Evolutionary conservation across 2,797 vertebrate species (phyloP).

Genomic region (Pseudochirops cupreus): DNA sequence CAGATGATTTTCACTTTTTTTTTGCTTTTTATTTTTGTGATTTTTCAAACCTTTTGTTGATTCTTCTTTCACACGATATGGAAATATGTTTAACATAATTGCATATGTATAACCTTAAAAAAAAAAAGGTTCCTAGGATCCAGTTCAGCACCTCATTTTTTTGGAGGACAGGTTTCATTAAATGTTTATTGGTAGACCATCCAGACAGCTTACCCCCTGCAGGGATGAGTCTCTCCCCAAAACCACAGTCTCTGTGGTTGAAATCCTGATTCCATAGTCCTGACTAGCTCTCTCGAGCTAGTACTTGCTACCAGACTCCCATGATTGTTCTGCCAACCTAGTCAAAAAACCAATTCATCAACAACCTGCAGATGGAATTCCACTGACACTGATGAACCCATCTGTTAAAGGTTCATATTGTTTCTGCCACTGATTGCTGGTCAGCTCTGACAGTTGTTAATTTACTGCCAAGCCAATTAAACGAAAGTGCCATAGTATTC

Average conservation of each 20-base stretch:
- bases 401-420: not conserved
- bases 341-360: not conserved
- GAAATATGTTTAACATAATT: not conserved
- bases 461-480: not conserved
- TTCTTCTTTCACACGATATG: not conserved
- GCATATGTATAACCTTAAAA: not conserved
- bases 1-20: not conserved
- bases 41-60: not conserved
- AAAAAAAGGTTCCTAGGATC: not conserved
- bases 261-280: not conserved
- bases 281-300: not conserved
- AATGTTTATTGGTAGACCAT: not conserved
- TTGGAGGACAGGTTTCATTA: not conserved
- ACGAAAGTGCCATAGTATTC: not conserved
- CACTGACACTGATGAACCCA: not conserved
- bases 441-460: not conserved
- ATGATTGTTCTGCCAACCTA: not conserved
- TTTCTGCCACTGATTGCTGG: not conserved
- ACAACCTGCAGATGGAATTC: not conserved
- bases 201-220: not conserved
- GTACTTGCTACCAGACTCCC: not conserved
- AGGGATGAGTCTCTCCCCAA: not conserved
- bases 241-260: not conserved
- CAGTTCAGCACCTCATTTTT: not conserved
- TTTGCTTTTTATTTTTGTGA: not conserved